Evolutionary conservation across 2,797 vertebrate species (phyloP).

Genomic region (Acrossocheilus wenchowensis): DNA sequence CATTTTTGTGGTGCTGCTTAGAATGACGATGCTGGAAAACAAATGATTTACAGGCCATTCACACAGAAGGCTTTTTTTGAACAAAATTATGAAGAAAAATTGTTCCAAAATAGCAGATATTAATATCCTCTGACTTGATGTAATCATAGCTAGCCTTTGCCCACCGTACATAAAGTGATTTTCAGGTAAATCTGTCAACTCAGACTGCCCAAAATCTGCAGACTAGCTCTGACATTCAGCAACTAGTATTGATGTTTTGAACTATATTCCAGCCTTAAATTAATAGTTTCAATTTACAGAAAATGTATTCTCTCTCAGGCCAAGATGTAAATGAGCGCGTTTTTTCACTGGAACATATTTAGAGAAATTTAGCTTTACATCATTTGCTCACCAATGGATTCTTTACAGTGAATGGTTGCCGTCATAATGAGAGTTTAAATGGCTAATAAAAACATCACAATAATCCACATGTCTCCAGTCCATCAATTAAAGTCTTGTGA

Average conservation of each 20-base stretch:
- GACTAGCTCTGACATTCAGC: background rate
- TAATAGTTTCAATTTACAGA: background rate
- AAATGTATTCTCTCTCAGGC: background rate
- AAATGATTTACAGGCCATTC: background rate
- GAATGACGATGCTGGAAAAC: background rate
- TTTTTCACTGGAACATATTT: background rate
- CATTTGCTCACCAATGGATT: background rate
- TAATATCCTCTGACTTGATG: background rate
- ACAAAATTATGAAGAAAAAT: background rate
- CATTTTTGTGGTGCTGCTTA: background rate
- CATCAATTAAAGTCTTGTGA: background rate
- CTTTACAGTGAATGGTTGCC: background rate
- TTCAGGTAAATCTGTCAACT: background rate
- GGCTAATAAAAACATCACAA: background rate
- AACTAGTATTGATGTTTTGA: too few species aligned
- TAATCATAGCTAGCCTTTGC: background rate
- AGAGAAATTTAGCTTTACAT: background rate
- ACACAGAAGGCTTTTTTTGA: background rate
- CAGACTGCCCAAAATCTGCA: background rate
- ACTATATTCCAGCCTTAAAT: background rate
- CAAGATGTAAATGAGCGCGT: background rate
- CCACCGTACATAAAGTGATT: background rate
- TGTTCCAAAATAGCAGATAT: background rate
- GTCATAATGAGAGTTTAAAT: background rate
- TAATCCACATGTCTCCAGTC: background rate